phyloP scores from a whole-genome alignment of 2,797 vertebrate species.

The Sebastolobus altivelis region DNA sequence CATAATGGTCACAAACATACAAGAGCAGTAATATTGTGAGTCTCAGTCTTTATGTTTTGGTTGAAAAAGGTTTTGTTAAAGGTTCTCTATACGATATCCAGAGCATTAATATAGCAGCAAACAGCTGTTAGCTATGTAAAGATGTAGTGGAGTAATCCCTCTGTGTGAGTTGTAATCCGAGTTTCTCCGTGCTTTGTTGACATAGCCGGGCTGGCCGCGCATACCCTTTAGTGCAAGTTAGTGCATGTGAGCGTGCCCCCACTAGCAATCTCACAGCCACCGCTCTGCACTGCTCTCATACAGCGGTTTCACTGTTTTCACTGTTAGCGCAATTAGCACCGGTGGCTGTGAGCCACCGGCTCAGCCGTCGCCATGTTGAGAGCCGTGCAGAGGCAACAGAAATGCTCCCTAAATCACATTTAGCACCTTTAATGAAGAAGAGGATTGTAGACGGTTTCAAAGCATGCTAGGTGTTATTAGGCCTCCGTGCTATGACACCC shows the following conservation, averaged over 20 bases:
- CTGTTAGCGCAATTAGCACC: too few species aligned
- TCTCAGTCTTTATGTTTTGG: background rate
- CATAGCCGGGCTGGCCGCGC: too few species aligned
- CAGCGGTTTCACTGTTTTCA: too few species aligned
- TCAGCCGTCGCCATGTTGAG: too few species aligned
- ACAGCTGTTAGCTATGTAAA: background rate
- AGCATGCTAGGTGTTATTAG: background rate
- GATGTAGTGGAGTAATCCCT: background rate
- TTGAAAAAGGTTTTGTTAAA: background rate
- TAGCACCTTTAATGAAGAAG: background rate
- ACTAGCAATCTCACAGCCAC: too few species aligned
- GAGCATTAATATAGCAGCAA: background rate
- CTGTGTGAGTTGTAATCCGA: background rate
- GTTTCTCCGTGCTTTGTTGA: background rate
- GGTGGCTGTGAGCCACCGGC: too few species aligned
- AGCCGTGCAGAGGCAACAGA: background rate
- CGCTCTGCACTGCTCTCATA: too few species aligned
- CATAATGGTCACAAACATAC: slow-evolving; percentile 19
- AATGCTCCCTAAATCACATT: background rate
- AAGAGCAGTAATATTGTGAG: background rate
- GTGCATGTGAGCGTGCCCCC: background rate
- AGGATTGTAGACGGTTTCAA: background rate
- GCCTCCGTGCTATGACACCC: accelerated
- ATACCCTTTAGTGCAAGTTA: background rate
- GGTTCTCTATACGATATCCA: background rate